Conservation (phyloP, 2,888 invertebrate genomes). For the Xestia xanthographa region DNA sequence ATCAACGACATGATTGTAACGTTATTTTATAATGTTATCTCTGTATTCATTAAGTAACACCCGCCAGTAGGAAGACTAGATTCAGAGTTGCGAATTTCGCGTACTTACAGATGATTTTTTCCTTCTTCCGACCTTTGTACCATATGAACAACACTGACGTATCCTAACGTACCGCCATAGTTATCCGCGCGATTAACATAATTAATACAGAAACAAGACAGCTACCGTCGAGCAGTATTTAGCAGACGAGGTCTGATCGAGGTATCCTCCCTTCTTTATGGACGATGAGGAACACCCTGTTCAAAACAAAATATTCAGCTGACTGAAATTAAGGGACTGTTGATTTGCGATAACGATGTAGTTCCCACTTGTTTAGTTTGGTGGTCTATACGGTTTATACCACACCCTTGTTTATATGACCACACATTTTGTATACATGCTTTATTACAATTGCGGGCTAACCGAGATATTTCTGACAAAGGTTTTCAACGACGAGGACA, state of each 20-base stretch:
- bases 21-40: slow-evolving; percentile 1
- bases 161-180: background rate
- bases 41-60: too few species aligned
- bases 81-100: background rate
- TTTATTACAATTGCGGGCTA: background rate
- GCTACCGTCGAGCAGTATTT: background rate
- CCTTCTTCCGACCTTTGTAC: background rate
- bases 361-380: too few species aligned
- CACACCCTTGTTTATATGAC: too few species aligned
- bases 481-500: slow-evolving; percentile 9
- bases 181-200: background rate
- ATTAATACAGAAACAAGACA: background rate
- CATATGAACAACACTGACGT: background rate
- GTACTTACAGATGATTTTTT: background rate
- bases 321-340: background rate
- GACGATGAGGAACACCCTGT: background rate
- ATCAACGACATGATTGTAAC: slow-evolving; percentile 16
- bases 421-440: too few species aligned
- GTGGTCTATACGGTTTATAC: too few species aligned
- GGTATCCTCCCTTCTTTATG: background rate
- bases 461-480: background rate
- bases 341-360: too few species aligned
- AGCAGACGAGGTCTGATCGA: background rate
- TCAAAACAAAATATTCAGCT: background rate
- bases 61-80: background rate